Base-by-base conservation (phyloP, 2,113 vertebrate genomes). In the Tupaia tana region DNA sequence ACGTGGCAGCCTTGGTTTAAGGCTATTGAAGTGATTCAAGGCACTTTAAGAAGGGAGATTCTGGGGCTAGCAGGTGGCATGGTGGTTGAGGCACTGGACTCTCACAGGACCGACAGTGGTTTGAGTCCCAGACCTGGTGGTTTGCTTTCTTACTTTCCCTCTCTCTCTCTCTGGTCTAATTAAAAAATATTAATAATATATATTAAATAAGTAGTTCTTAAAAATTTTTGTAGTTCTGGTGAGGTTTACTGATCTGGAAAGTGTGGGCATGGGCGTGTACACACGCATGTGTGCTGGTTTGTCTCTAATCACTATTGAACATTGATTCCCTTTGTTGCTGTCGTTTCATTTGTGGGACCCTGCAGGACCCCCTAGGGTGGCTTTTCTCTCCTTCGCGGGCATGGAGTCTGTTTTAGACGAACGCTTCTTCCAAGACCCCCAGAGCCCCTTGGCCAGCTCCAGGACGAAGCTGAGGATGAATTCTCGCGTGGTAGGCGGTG, bases 361-460 rank as follows among this genome's bases (percentile, higher is more conserved):
- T n/a, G 0, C 78, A 97, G 97, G 80, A 6, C 52, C 14, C 25
- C 29, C 5, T 0, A 94, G 95, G 3, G 91, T 97, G 31, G 95
- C 97, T 56, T 95, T 98, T 24, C 59, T 93, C 61, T 98, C 97
- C 82, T 96, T 95, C 27, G 52, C 0, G 29, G 54, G 87, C 43
- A 59, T 98, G 95, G 95, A 96, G 61, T 94, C 89, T 6, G 1
- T 96, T 90, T 67, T 97, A 43, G n/a, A 97, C 34, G 90, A 96
- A 12, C 58, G 25, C 13, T 97, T 92, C 70, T 97, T 97, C 85
- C 61, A 86, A 75, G 90, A 84, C 58, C 16, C 29, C 61, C 52
- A 61, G 27, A 1, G 1, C 11, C 14, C 18, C 25, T 58, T 22
- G 10, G 6, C 10, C 56, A 58, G 25, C n/a, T 27, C 52, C 4